phyloP scores from a whole-genome alignment of 2,113 vertebrate genomes.

The Sander lucioperca region DNA sequence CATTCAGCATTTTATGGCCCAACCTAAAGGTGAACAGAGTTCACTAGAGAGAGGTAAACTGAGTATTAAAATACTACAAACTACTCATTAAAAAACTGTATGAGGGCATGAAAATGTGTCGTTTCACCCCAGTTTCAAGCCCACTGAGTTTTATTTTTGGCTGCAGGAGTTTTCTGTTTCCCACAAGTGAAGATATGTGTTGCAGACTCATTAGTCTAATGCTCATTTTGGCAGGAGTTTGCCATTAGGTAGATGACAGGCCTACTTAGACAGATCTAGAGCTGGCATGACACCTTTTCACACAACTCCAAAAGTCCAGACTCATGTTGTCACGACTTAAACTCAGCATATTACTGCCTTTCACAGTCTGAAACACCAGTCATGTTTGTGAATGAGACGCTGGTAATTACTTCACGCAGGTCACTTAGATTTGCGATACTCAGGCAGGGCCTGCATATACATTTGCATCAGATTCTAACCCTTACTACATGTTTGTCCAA shows the following conservation, averaged over 20 bases:
- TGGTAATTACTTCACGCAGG: background rate
- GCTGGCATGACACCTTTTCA: slow-evolving; percentile 37
- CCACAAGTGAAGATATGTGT: slow-evolving; percentile 9
- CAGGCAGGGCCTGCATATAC: background rate
- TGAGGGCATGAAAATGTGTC: background rate
- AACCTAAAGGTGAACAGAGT: slow-evolving; percentile 42
- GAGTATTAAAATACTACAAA: slow-evolving; percentile 27
- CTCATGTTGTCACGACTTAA: slow-evolving; percentile 3
- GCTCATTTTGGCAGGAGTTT: slow-evolving; percentile 45
- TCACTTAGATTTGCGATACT: too few relatives aligned
- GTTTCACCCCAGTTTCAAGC: background rate
- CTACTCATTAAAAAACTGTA: slow-evolving; percentile 19
- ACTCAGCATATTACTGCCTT: background rate
- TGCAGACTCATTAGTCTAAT: slow-evolving; percentile 51
- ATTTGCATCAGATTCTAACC: background rate
- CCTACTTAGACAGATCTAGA: slow-evolving; percentile 14
- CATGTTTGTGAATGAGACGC: background rate
- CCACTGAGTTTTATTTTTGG: slow-evolving; percentile 8
- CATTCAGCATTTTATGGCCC: slow-evolving; percentile 30
- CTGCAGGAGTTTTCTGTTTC: background rate
- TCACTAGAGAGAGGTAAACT: background rate
- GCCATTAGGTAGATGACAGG: slow-evolving; percentile 23
- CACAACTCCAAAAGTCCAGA: slow-evolving; percentile 13
- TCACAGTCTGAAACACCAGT: background rate
- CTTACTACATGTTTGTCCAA: background rate